Base-by-base conservation (phyloP, 2,113 vertebrate genomes). In the Acanthochromis polyacanthus region DNA sequence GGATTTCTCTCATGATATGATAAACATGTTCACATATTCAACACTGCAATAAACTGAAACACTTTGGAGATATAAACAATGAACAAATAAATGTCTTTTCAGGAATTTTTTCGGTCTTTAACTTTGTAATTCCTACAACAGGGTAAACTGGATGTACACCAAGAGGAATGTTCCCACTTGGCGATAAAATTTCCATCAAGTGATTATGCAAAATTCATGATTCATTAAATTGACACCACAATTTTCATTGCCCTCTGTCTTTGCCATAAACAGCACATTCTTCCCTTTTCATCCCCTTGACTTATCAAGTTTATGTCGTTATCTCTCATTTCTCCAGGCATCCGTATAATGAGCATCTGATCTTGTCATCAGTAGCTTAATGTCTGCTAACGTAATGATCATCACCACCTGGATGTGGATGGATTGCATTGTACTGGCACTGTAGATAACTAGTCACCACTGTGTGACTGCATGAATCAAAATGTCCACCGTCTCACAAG, bases 161-260 rank as follows among this genome's bases (percentile, higher is more conserved):
- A 65, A 61, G 72, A 66, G 51, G 36, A 83, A 73, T 11, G 19
- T 63, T 78, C 66, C 52, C 56, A 58, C 60, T 60, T 74, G 62
- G 73, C 57, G 30, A 78, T 82, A 82, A 88, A 20, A 61, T 68
- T 69, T 68, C 69, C 46, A 59, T 70, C 59, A 22, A 70, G 72
- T 82, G 50, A 83, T 87, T 81, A 88, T 78, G 72, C 38, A 71
- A 66, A 78, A 75, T 83, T 73, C 38, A 65, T 68, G 55, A 81
- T 52, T 87, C 68, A 72, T 81, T 90, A 77, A 71, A 74, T 75
- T 59, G 69, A 82, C 56, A 65, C 30, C 56, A 68, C 30, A 38
- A 36, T 80, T 64, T 72, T 57, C 68, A 58, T 36, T 60, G 51
- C 10, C 70, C 81, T 71, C 80, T 78, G 25, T 70, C 45, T 83